Base-by-base conservation (phyloP, 1,140 invertebrate genomes). In the Psilanteris sp. region DNA sequence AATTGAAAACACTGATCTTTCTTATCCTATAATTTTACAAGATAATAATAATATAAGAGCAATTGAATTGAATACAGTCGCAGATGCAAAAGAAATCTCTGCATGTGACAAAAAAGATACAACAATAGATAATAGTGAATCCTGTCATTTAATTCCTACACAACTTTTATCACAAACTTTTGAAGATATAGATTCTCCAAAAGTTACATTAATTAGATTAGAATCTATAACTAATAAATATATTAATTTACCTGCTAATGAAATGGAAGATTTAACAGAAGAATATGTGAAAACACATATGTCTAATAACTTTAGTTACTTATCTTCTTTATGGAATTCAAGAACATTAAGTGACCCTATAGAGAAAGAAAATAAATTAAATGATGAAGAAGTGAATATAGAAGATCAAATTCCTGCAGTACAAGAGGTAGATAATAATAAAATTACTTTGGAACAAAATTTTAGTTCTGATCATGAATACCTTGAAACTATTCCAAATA, bases 121-220 rank as follows among this genome's bases (percentile, higher is more conserved):
- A 20, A 6, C 3, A 20, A 20, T 20, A 2, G 6, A 20, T 20
- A 6, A 20, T 3, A 20, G 3, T 43, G 20, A 39, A 31, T 44
- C 24, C 11, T 1, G 16, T 9, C 44, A 14, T 0, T 7, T 5
- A 1, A 37, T 27, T 9, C 5, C 22, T 13, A 41, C 26, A 1
- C 34, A 22, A 44, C 3, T 22, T 13, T 0, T 22, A 2, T 4
- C 26, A 16, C 3, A 32, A 18, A 4, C 18, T 9, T 3, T 3
- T 10, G 27, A 36, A 14, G 16, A 54, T 46, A 1, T 20, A 1
- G 41, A 66, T 16, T 48, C 16, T 46, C 55, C 75, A 16, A 50
- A 54, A 27, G 64, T 78, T 8, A n/a, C 54, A 9, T 34, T 77
- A 10, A 77, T 77, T 1, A 68, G 44, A 18, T 24, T 78, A n/a